A percentile compares a stretch with the other conserved stretches of the same genome.
phyloP scores from a whole-genome alignment of 2,797 vertebrate genomes.

The Limnodromus scolopaceus region DNA sequence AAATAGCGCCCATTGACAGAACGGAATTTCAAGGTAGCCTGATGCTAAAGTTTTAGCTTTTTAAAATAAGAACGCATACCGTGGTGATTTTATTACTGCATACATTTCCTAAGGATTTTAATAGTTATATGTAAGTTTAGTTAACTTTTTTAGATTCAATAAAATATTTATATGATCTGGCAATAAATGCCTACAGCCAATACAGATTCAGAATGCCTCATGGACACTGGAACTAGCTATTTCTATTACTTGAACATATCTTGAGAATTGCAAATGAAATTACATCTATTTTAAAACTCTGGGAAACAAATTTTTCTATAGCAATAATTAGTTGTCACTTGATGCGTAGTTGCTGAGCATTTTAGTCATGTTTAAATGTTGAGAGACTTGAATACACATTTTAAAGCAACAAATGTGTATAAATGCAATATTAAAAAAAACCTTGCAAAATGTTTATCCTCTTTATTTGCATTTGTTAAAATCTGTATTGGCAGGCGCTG shows the following conservation, averaged over 20 bases:
- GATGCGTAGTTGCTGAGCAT: background rate
- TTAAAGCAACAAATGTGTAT: conserved; percentile 28
- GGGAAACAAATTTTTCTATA: conserved; percentile 51
- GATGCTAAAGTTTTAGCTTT: conserved; percentile 63
- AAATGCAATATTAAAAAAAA: conserved; percentile 25
- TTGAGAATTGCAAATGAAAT: background rate
- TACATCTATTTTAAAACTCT: conserved; percentile 38
- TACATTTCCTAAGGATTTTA: conserved; percentile 69
- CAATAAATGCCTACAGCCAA: conserved; percentile 56
- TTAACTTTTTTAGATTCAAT: conserved; percentile 23
- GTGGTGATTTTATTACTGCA: conserved; percentile 65
- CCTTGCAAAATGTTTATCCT: background rate
- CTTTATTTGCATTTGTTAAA: conserved; percentile 14
- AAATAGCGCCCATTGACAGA: background rate
- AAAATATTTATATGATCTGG: conserved; percentile 41
- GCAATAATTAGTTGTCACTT: conserved; percentile 67
- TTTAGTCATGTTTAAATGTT: background rate
- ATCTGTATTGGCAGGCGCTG: conserved; percentile 53
- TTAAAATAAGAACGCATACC: background rate
- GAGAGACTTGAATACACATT: conserved; percentile 16
- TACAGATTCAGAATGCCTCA: conserved; percentile 63
- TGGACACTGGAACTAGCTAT: conserved; percentile 41
- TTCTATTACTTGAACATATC: conserved; percentile 52
- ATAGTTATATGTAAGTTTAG: background rate
- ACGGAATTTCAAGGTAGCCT: conserved; percentile 18